Conservation (phyloP, 2,888 invertebrate genomes). For the Hirtodrosophila histrioides region DNA sequence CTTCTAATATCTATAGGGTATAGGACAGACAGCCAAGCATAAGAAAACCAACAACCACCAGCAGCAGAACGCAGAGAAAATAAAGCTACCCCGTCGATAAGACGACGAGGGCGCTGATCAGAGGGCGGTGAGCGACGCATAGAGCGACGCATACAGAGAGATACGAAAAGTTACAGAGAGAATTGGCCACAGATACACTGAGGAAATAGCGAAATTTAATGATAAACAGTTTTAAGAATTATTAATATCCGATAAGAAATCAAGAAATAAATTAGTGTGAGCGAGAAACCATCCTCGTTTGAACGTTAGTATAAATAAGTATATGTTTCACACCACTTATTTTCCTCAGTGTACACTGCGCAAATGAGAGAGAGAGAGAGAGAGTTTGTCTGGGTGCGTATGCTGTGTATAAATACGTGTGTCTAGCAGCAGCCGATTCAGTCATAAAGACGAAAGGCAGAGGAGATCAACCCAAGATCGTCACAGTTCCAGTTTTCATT, state of each 20-base stretch:
- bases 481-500: background rate
- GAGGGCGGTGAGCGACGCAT: conserved; percentile 15
- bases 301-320: background rate
- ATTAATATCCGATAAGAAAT: too few species aligned
- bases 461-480: conserved; percentile 48
- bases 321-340: background rate
- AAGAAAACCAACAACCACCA: conserved; percentile 18
- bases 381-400: conserved; percentile 32
- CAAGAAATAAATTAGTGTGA: too few species aligned
- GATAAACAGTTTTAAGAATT: background rate
- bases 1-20: background rate
- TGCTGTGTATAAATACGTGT: conserved; percentile 66
- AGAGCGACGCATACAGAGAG: conserved; percentile 13
- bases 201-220: too few species aligned
- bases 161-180: conserved; percentile 1
- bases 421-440: conserved; percentile 42
- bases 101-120: conserved; percentile 34
- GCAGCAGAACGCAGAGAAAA: conserved; percentile 33
- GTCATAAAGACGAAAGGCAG: conserved; percentile 47
- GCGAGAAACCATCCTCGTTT: too few species aligned
- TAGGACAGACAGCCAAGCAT: conserved; percentile 8
- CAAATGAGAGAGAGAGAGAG: conserved; percentile 21
- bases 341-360: conserved; percentile 26
- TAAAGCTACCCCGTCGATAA: conserved; percentile 57
- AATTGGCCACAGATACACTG: conserved; percentile 17